These are phyloP conservation scores for Apomyelois bistriatella DNA, from an alignment of 2,888 invertebrate genomes.

Conservation along the genomic window DNA sequence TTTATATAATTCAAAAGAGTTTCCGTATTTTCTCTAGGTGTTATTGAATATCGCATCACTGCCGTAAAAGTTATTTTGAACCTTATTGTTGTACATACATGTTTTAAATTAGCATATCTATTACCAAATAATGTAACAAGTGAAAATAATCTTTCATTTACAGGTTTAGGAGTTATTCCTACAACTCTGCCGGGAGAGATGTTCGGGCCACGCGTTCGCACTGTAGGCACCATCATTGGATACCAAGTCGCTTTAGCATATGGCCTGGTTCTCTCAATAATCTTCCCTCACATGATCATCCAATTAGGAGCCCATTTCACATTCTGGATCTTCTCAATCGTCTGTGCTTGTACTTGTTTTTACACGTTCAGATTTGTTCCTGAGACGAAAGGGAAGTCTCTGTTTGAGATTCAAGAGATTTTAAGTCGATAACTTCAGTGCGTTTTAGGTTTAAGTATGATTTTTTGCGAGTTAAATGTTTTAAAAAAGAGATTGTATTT, in stretches of 20 bases:
- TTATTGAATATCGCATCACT: too few species aligned
- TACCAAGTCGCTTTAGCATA: not conserved
- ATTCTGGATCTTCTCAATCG: constrained; percentile 22
- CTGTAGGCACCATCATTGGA: constrained; percentile 17
- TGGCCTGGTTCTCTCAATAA: not conserved
- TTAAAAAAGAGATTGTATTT: too few species aligned
- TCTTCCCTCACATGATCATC: constrained; percentile 1
- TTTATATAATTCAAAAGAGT: too few species aligned
- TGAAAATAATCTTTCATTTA: too few species aligned
- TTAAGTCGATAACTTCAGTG: constrained; percentile 23
- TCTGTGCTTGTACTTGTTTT: constrained; percentile 15
- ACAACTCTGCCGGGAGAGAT: constrained; percentile 23
- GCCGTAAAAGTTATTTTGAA: too few species aligned
- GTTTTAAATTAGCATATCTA: too few species aligned
- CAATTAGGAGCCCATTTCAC: constrained; percentile 16
- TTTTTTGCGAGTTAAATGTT: not conserved
- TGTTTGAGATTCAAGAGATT: constrained; percentile 41
- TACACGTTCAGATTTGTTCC: constrained; percentile 36
- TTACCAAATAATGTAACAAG: too few species aligned
- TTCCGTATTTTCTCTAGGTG: too few species aligned
- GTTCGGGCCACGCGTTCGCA: constrained; percentile 24
- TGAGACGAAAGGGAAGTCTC: constrained; percentile 41
- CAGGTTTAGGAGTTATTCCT: constrained; percentile 28
- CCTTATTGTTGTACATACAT: too few species aligned
- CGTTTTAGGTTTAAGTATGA: too few species aligned